Percentiles rank a stretch among this genome's conserved stretches.
phyloP scores from a whole-genome alignment of 2,888 invertebrate genomes.

The Meganola albula region DNA sequence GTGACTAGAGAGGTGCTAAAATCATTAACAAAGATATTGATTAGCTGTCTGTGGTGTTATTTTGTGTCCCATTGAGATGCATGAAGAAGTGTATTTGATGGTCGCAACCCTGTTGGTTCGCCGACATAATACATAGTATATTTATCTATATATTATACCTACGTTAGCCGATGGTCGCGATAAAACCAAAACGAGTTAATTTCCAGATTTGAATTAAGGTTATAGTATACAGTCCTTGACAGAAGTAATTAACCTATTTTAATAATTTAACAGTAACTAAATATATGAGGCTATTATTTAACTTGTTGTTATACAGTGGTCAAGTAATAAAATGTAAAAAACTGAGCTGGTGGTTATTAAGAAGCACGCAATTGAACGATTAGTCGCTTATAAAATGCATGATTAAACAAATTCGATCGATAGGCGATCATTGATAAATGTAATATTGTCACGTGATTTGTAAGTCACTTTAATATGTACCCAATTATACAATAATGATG shows the following conservation, averaged over 20 bases:
- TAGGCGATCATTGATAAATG: constrained; percentile 54
- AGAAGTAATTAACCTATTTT: constrained; percentile 17
- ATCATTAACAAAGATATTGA: no score
- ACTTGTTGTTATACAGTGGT: constrained; percentile 19
- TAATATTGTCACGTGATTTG: constrained; percentile 26
- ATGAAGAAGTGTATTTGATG: no score
- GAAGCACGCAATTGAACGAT: constrained; percentile 55
- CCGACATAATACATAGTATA: no score
- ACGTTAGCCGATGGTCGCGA: no score
- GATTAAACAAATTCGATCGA: constrained; percentile 56
- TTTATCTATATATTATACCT: no score
- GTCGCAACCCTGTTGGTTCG: no score
- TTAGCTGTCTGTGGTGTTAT: no score
- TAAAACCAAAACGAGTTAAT: background rate
- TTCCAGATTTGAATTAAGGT: constrained; percentile 6
- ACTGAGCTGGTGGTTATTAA: constrained; percentile 38
- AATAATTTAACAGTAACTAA: constrained; percentile 18
- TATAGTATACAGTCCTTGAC: constrained; percentile 15
- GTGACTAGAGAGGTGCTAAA: no score
- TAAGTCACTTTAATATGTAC: constrained; percentile 20
- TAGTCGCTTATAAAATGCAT: constrained; percentile 58
- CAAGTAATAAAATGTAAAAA: constrained; percentile 38
- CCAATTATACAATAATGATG: background rate
- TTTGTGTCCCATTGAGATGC: no score
- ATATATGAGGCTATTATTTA: constrained; percentile 21